phyloP scores from a whole-genome alignment of 2,797 vertebrate genomes.

The Propithecus deckenii region DNA sequence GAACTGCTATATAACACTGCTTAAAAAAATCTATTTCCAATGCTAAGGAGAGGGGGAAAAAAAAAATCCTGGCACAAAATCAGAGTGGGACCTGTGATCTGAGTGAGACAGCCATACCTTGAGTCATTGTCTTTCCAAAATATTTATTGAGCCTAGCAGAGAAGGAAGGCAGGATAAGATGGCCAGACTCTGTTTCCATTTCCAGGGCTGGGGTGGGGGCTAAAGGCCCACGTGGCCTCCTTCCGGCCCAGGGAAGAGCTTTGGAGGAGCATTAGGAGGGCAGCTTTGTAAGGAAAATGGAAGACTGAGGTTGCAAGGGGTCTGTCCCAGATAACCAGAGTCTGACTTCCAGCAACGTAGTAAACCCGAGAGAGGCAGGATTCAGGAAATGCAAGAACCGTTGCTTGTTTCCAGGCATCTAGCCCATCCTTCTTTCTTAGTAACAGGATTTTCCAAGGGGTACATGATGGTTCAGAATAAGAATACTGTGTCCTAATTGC shows the following conservation, averaged over 20 bases:
- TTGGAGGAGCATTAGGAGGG: neutral
- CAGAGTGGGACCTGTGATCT: neutral
- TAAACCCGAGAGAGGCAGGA: neutral
- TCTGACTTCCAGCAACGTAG: neutral
- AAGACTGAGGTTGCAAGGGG: neutral
- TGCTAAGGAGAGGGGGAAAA: neutral
- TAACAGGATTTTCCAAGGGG: neutral
- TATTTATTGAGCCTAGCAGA: slow-evolving; percentile 6
- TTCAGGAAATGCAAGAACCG: neutral
- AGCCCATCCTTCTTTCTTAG: neutral
- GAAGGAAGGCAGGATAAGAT: neutral
- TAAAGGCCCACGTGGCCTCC: neutral
- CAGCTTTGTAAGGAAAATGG: neutral
- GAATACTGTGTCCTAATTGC: neutral
- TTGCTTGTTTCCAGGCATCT: neutral
- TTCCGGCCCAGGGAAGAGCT: neutral
- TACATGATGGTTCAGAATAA: neutral
- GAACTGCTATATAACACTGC: slow-evolving; percentile 87
- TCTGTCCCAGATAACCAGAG: neutral
- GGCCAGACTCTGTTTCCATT: neutral
- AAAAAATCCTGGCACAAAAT: neutral
- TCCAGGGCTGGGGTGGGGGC: fast-evolving
- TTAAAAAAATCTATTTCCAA: slow-evolving; percentile 81
- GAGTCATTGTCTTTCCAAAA: slow-evolving; percentile 45
- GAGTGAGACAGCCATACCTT: neutral